Percentiles rank a stretch among this genome's conserved stretches.
Conservation (phyloP, 2,888 invertebrate species). For the Lymantria monacha region DNA sequence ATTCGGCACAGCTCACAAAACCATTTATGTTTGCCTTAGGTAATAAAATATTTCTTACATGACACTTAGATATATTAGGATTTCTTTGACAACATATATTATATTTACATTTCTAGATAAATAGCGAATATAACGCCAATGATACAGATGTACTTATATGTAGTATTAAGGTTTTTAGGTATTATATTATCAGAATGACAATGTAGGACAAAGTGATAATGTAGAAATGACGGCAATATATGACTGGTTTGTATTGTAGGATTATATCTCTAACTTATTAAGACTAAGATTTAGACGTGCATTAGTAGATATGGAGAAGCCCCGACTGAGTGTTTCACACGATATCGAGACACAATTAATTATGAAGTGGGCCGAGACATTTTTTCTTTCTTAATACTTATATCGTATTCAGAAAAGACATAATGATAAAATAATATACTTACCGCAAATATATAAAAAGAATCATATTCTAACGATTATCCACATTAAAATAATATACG, state of each 20-base stretch:
- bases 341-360: conserved; percentile 21
- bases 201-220: conserved; percentile 46
- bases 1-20: conserved; percentile 15
- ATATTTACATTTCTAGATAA: conserved; percentile 22
- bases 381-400: conserved; percentile 17
- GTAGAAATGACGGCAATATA: conserved; percentile 44
- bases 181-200: conserved; percentile 32
- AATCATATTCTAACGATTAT: conserved; percentile 16
- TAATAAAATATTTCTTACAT: conserved; percentile 26
- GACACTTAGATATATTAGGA: neutral
- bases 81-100: conserved; percentile 15
- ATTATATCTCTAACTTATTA: conserved; percentile 31
- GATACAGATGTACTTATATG: conserved; percentile 38
- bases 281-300: conserved; percentile 14
- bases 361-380: conserved; percentile 9
- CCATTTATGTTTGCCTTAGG: conserved; percentile 41
- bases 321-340: conserved; percentile 24
- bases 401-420: neutral
- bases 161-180: conserved; percentile 31
- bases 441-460: neutral
- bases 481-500: neutral
- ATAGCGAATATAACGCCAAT: conserved; percentile 47
- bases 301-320: conserved; percentile 12
- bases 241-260: conserved; percentile 52
- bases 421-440: neutral